These are phyloP conservation scores for Venusia cambrica DNA, from an alignment of 2,888 invertebrate species.

Conservation along the genomic window DNA sequence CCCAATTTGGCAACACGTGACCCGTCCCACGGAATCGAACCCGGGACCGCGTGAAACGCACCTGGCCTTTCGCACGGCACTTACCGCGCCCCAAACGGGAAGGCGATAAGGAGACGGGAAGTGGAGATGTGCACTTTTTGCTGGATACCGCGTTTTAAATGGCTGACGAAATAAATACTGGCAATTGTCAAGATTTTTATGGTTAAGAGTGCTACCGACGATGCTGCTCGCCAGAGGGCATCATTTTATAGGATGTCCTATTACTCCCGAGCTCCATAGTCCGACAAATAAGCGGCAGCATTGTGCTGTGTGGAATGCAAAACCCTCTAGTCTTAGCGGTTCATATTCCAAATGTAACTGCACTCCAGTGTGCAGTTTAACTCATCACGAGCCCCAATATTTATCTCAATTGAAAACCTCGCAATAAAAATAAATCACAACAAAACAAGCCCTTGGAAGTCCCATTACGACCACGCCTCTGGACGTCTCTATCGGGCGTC, in stretches of 20 bases:
- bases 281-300: too few species aligned
- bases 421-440: slow-evolving; percentile 24
- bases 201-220: too few species aligned
- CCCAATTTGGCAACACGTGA: slow-evolving; percentile 44
- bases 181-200: too few species aligned
- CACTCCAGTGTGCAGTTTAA: too few species aligned
- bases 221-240: too few species aligned
- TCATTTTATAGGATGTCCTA: too few species aligned
- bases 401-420: slow-evolving; percentile 13
- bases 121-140: slow-evolving; percentile 18
- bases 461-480: slow-evolving; percentile 29
- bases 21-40: slow-evolving; percentile 24
- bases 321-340: too few species aligned
- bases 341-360: too few species aligned
- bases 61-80: slow-evolving; percentile 46
- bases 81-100: slow-evolving; percentile 32
- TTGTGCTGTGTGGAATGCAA: too few species aligned
- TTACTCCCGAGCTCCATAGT: too few species aligned
- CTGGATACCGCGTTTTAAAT: slow-evolving; percentile 1
- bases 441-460: slow-evolving; percentile 31
- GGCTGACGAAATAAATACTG: slow-evolving; percentile 3
- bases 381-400: too few species aligned
- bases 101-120: slow-evolving; percentile 19
- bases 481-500: slow-evolving; percentile 40
- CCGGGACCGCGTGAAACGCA: slow-evolving; percentile 32